Conservation (phyloP, 2,113 vertebrate species). For the Pimephales promelas region DNA sequence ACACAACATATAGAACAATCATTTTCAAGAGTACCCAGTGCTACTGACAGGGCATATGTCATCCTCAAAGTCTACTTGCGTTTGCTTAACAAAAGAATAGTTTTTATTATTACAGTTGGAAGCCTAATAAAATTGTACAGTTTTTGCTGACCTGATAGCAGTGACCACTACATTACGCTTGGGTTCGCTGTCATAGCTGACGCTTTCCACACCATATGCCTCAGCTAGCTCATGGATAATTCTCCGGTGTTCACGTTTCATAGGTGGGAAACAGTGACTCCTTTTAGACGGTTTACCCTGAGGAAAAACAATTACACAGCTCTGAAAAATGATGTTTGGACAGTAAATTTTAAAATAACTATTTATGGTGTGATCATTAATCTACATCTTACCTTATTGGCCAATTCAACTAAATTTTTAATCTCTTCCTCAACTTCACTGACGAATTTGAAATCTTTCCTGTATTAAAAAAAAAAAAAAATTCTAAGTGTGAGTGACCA, state of each 20-base stretch:
- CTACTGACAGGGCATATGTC: background rate
- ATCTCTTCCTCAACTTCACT: slow-evolving; percentile 93
- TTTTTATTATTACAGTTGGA: background rate
- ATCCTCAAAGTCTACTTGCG: background rate
- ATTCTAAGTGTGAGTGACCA: background rate
- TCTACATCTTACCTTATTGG: slow-evolving; percentile 84
- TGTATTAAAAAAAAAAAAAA: slow-evolving; percentile 68
- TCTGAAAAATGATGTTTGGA: slow-evolving; percentile 39
- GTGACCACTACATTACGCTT: slow-evolving; percentile 96
- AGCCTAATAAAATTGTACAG: background rate
- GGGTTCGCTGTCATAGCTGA: slow-evolving; percentile 97
- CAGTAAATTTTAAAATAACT: background rate
- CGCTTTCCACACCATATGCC: slow-evolving; percentile 88
- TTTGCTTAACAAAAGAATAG: background rate
- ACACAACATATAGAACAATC: slow-evolving; percentile 58
- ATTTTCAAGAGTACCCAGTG: background rate
- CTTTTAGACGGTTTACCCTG: slow-evolving; percentile 90
- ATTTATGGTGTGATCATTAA: background rate
- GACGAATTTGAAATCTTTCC: slow-evolving; percentile 95
- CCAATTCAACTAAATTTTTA: slow-evolving; percentile 88
- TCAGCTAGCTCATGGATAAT: slow-evolving; percentile 95
- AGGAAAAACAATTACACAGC: slow-evolving; percentile 16
- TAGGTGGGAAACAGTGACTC: slow-evolving; percentile 92
- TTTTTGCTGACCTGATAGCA: slow-evolving; percentile 80
- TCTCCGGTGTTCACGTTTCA: slow-evolving; percentile 94